These are phyloP conservation scores for Cavia porcellus DNA, from an alignment of 2,113 vertebrate species.

Conservation along the genomic window DNA sequence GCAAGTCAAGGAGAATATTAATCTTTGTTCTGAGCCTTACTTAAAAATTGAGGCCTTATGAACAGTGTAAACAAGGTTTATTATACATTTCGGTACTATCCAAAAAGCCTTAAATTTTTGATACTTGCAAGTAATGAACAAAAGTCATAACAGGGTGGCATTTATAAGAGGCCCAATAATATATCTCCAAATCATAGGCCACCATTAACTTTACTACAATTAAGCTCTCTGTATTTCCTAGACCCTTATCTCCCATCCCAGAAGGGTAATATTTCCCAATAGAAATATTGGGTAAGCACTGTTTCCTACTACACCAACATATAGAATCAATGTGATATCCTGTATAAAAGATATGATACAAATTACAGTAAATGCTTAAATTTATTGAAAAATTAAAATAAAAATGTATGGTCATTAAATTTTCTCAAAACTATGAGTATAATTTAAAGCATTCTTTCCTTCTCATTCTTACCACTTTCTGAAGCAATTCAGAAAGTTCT, in stretches of 20 bases:
- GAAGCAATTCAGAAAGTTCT: background rate
- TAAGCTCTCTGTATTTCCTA: background rate
- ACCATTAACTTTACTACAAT: background rate
- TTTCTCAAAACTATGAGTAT: no score
- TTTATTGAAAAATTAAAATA: background rate
- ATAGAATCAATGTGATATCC: background rate
- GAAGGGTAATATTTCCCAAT: background rate
- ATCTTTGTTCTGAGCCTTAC: background rate
- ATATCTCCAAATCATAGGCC: background rate
- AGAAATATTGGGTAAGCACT: background rate
- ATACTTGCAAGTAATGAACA: background rate
- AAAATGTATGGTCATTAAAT: background rate
- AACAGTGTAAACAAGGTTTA: background rate
- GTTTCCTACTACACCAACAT: background rate
- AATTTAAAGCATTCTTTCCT: no score
- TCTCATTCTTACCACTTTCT: no score
- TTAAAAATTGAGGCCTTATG: background rate
- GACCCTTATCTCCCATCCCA: background rate
- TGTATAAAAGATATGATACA: background rate
- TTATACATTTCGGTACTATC: background rate
- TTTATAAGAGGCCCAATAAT: background rate
- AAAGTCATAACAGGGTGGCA: accelerated
- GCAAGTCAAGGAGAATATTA: background rate
- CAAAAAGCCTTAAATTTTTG: background rate
- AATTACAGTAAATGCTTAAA: background rate